Base-by-base conservation (phyloP, 2,797 vertebrate species). In the Rachycentron canadum region DNA sequence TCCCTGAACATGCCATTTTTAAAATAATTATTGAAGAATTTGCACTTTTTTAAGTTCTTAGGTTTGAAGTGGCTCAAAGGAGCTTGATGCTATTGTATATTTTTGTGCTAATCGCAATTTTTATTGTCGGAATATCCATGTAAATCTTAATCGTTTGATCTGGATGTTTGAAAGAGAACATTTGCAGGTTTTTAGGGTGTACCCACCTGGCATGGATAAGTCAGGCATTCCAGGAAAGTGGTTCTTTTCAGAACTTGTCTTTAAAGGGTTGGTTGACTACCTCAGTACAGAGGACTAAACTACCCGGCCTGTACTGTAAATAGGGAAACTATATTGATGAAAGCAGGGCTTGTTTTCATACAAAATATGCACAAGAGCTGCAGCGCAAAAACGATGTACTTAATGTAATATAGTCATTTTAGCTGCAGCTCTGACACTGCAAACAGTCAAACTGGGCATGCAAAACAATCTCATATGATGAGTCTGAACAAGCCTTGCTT, bases 261-360 rank as follows among this genome's bases (percentile, higher is more conserved):
- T 95, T 97, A 98, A 98, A 98, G 98, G 97, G 97, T 99, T 98
- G 97, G 97, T 99, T 98, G 97, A 99, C 98, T 99, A 99, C 98
- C 98, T 99, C 98, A 99, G 97, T 99, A 98, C 97, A 97, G 98
- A 99, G 98, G 98, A 99, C 96, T 98, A 97, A 98, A 99, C 98
- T 99, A 97, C 98, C 98, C 98, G 97, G 96, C 97, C 97, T 99
- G 97, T 99, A 98, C 97, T 99, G 98, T 99, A 99, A 96, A 99
- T 99, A 99, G 97, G 97, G 98, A 98, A 97, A 94, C 97, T 98
- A 97, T 98, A 97, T 97, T 97, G 97, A 98, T 99, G 96, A 98
- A 98, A 99, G 96, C 97, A 97, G 98, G 98, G 97, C 97, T 99
- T 97, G 98, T 99, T 99, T 96, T 92, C 82, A 81, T 88, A 94